phyloP scores from a whole-genome alignment of 2,797 vertebrate genomes.

The Helarctos malayanus region DNA sequence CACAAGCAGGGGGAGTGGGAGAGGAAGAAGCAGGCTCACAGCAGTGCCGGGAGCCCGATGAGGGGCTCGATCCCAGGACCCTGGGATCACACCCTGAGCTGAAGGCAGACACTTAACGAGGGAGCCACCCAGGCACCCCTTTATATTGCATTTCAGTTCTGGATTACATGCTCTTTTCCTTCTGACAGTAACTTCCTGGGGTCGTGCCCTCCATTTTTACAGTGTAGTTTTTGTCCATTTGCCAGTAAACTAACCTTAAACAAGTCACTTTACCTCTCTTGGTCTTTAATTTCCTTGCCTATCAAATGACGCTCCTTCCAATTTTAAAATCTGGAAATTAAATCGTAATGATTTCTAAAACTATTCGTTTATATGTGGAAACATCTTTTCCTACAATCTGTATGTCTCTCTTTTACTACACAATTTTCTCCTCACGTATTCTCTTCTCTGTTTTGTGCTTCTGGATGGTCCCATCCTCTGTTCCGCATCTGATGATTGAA shows the following conservation, averaged over 20 bases:
- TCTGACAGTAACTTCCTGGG: neutral
- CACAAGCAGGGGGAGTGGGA: too few species aligned
- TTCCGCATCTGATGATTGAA: neutral
- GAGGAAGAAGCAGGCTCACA: too few species aligned
- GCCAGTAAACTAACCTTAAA: neutral
- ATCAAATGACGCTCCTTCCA: neutral
- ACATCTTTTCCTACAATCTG: too few species aligned
- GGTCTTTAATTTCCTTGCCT: neutral
- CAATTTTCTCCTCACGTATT: neutral
- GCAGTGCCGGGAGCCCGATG: too few species aligned
- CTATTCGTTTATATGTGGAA: neutral
- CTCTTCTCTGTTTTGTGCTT: neutral
- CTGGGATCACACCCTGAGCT: too few species aligned
- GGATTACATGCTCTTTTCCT: neutral
- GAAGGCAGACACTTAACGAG: too few species aligned
- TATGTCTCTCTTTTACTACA: neutral
- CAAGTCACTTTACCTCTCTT: neutral
- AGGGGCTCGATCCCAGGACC: too few species aligned
- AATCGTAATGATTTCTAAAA: neutral
- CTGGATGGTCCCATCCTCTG: too few species aligned
- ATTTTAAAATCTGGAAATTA: slow-evolving; percentile 19
- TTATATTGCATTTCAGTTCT: neutral
- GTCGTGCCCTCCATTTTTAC: neutral
- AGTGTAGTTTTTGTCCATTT: neutral
- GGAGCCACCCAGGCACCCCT: neutral